A percentile compares a stretch with the other conserved stretches of the same genome.
Evolutionary conservation across 1,140 invertebrate genomes (phyloP).

Genomic region (Drosophila orosa): DNA sequence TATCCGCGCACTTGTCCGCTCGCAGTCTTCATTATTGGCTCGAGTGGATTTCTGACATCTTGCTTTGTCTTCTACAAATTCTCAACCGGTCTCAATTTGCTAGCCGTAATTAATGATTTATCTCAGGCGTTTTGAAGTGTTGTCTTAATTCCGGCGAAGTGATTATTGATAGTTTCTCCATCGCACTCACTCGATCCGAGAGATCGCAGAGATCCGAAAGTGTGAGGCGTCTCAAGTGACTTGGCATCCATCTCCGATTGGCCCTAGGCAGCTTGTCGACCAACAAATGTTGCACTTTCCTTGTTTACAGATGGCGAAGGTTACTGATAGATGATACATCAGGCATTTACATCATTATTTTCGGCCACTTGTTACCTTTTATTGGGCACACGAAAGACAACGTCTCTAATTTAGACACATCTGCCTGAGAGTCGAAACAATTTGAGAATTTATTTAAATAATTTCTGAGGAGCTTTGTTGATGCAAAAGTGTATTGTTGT

Average conservation of each 20-base stretch:
- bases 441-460: background rate
- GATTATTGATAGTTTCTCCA: conserved; percentile 69
- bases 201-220: conserved; percentile 13
- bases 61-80: conserved; percentile 66
- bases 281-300: conserved; percentile 23
- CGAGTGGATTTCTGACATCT: conserved; percentile 79
- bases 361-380: background rate
- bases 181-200: conserved; percentile 29
- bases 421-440: background rate
- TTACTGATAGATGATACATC: conserved; percentile 11
- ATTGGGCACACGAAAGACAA: background rate
- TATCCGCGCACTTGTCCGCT: conserved; percentile 68
- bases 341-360: conserved; percentile 17
- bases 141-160: conserved; percentile 74
- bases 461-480: background rate
- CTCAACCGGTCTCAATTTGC: conserved; percentile 63
- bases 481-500: background rate
- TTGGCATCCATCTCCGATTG: conserved; percentile 27
- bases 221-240: conserved; percentile 50
- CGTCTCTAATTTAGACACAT: conserved; percentile 10
- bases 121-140: conserved; percentile 63
- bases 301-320: conserved; percentile 21
- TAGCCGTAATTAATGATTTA: conserved; percentile 75
- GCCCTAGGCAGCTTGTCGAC: conserved; percentile 13
- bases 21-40: conserved; percentile 60